These are phyloP conservation scores for Zhengitettix transpicula DNA, from an alignment of 2,888 invertebrate species.

Conservation along the genomic window DNA sequence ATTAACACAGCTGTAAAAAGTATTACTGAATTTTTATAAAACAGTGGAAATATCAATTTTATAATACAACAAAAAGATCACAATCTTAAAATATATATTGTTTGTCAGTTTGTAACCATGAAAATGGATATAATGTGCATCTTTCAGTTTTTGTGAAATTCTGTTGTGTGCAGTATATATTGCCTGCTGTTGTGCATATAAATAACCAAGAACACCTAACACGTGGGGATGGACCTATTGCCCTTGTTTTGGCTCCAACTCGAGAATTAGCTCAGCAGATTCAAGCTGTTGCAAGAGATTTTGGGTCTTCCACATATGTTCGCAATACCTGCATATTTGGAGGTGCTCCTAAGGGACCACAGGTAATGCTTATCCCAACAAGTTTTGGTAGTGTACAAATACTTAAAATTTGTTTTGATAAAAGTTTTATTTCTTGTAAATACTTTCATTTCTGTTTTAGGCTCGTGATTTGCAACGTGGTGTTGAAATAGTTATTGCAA, in stretches of 20 bases:
- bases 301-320: slow-evolving; percentile 59
- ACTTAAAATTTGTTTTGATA: too few relatives aligned
- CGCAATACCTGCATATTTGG: slow-evolving; percentile 78
- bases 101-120: too few relatives aligned
- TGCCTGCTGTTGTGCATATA: slow-evolving; percentile 90
- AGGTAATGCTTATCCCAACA: slow-evolving; percentile 34
- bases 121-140: too few relatives aligned
- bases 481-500: slow-evolving; percentile 33
- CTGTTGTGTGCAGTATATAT: slow-evolving; percentile 42
- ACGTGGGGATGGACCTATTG: slow-evolving; percentile 86
- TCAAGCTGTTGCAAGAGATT: slow-evolving; percentile 66
- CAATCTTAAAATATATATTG: too few relatives aligned
- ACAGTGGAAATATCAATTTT: too few relatives aligned
- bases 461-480: slow-evolving; percentile 21
- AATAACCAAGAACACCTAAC: slow-evolving; percentile 73
- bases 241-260: slow-evolving; percentile 76
- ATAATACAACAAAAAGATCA: too few relatives aligned
- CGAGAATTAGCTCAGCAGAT: slow-evolving; percentile 82
- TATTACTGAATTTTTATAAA: too few relatives aligned
- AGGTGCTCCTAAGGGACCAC: slow-evolving; percentile 80
- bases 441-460: slow-evolving; percentile 17
- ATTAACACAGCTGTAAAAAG: too few relatives aligned
- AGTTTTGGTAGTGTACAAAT: neutral
- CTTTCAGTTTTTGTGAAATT: too few relatives aligned
- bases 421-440: too few relatives aligned